phyloP scores from a whole-genome alignment of 2,797 vertebrate genomes.

The Amazona finschi region DNA sequence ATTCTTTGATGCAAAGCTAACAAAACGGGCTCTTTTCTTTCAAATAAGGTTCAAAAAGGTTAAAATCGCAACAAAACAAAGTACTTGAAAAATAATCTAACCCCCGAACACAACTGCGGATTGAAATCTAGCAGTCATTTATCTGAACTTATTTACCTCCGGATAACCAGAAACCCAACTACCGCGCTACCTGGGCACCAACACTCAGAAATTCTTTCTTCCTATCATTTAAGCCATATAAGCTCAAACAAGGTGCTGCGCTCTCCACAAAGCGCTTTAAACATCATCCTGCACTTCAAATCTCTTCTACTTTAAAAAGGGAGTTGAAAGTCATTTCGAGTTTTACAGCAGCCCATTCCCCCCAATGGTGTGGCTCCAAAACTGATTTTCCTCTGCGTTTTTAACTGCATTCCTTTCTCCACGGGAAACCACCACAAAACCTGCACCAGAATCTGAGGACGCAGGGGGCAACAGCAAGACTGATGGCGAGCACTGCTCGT shows the following conservation, averaged over 20 bases:
- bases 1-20: constrained; percentile 51
- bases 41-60: constrained; percentile 15
- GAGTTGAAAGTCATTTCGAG: neutral
- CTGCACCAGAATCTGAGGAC: fast-evolving
- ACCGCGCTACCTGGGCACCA: neutral
- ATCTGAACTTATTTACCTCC: neutral
- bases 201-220: neutral
- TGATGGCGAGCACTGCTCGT: fast-evolving
- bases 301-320: neutral
- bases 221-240: neutral
- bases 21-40: constrained; percentile 26
- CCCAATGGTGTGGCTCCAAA: neutral
- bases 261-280: neutral
- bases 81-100: constrained; percentile 25
- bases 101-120: neutral
- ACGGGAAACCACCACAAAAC: neutral
- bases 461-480: neutral
- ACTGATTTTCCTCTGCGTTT: neutral
- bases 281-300: neutral
- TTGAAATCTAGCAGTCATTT: neutral
- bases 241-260: neutral
- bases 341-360: neutral
- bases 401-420: neutral
- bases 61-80: neutral
- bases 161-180: neutral